phyloP scores from a whole-genome alignment of 2,113 vertebrate species.

The Sisor rabdophorus region DNA sequence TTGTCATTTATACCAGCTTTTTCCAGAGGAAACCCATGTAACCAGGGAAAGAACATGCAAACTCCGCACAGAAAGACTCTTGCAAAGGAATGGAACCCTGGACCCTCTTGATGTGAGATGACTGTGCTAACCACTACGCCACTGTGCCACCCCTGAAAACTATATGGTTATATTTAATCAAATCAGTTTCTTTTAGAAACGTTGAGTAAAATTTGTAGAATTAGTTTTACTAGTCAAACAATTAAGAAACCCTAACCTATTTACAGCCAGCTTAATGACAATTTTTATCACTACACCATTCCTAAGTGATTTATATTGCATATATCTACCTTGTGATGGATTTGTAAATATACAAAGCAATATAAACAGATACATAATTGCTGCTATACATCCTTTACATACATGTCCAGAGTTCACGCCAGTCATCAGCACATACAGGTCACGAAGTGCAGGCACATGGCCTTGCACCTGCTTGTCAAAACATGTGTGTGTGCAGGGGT shows the following conservation, averaged over 20 bases:
- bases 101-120: too few species aligned
- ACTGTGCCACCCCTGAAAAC: too few species aligned
- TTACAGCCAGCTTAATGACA: constrained; percentile 20
- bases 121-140: too few species aligned
- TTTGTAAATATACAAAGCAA: constrained; percentile 53
- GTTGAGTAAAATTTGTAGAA: background rate
- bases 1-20: too few species aligned
- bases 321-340: constrained; percentile 53
- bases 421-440: constrained; percentile 51
- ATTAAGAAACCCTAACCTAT: background rate
- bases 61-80: too few species aligned
- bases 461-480: constrained; percentile 68
- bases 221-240: background rate
- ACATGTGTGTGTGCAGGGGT: constrained; percentile 15
- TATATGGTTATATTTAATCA: too few species aligned
- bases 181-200: too few species aligned
- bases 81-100: too few species aligned
- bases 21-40: too few species aligned
- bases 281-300: constrained; percentile 56
- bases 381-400: constrained; percentile 73
- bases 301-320: constrained; percentile 57
- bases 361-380: constrained; percentile 71
- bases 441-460: constrained; percentile 67
- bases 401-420: constrained; percentile 47
- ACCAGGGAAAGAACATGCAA: too few species aligned